Base-by-base conservation (phyloP, 2,797 vertebrate genomes). In the Margarornis squamiger region DNA sequence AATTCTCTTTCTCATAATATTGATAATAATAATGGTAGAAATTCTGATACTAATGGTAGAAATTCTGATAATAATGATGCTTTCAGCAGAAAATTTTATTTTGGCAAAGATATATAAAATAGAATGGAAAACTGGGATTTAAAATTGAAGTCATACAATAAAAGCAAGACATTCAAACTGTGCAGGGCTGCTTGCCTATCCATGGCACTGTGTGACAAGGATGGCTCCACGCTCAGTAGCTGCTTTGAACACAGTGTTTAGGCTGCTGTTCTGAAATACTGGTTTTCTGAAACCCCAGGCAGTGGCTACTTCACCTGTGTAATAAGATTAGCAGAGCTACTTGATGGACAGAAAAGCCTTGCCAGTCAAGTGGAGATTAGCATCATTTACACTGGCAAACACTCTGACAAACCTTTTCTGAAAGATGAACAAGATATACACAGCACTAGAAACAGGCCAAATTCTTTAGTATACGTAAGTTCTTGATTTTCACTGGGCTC, bases 241-340 rank as follows among this genome's bases (percentile, higher is more conserved):
- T 49, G 43, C 86, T 86, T 66, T 86, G 55, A 90, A 22, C 36
- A 45, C 29, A 10, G 4, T 3, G 15, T 21, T 80, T 32, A 38
- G 45, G n/a, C 58, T 88, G 67, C 45, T 92, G 46, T 1, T 1
- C 62, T 78, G 66, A 88, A 90, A 84, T 36, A 88, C 0, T 0
- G 62, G 70, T 95, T 95, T 95, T 80, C 62, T 81, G 46, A 88
- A 93, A 72, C 26, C 5, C 12, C 70, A 93, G 61, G 27, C 34
- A 86, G 27, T 58, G 43, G 10, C 58, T 93, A 30, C n/a, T 81
- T 93, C 70, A 94, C 55, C 70, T 84, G 55, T 30, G 16, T 76
- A 72, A 76, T 92, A 49, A 84, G 86, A 86, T 95, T 84, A 93
- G 62, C 38, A 82, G 71, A 62, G 26, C 43, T 61, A 55, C 70